Evolutionary conservation across 2,113 vertebrate genomes (phyloP).

Genomic region (Oncorhynchus masou): DNA sequence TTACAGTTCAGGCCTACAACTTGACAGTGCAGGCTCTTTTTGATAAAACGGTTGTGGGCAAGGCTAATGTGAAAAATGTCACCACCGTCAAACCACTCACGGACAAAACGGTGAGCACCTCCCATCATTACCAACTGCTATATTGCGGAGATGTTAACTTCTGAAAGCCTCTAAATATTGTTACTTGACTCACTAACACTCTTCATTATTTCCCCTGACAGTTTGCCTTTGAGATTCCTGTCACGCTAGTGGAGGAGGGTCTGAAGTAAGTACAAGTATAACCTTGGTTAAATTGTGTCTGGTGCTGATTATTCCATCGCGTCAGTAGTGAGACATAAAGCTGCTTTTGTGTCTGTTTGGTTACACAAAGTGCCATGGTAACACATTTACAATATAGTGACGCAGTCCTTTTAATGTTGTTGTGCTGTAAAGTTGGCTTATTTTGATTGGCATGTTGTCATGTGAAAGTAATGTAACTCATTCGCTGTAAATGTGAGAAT

Average conservation of each 20-base stretch:
- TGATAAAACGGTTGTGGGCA: conserved; percentile 68
- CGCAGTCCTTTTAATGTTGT: background rate
- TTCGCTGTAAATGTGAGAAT: no score
- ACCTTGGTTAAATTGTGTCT: background rate
- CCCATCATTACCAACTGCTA: background rate
- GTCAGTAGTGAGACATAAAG: background rate
- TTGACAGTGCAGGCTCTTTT: conserved; percentile 70
- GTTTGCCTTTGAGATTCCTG: conserved; percentile 36
- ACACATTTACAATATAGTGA: background rate
- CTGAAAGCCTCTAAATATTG: background rate
- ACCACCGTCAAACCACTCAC: conserved; percentile 57
- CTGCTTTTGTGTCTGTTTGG: background rate
- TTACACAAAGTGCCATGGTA: background rate
- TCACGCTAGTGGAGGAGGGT: conserved; percentile 27
- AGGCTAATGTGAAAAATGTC: conserved; percentile 41
- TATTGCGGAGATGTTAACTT: background rate
- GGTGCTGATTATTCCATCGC: background rate
- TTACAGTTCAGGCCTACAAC: conserved; percentile 57
- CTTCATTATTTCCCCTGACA: conserved; percentile 6
- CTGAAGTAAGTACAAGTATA: conserved; percentile 27
- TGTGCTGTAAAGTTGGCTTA: background rate
- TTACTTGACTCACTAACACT: background rate
- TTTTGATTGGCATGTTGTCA: background rate
- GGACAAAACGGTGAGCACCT: conserved; percentile 60
- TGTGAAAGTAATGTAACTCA: background rate